Evolutionary conservation across 53 echinoderm and acorn worm species (phyloP), one percentile per base, ranked within the genome.

Genomic region (Luidia sarsii): DNA sequence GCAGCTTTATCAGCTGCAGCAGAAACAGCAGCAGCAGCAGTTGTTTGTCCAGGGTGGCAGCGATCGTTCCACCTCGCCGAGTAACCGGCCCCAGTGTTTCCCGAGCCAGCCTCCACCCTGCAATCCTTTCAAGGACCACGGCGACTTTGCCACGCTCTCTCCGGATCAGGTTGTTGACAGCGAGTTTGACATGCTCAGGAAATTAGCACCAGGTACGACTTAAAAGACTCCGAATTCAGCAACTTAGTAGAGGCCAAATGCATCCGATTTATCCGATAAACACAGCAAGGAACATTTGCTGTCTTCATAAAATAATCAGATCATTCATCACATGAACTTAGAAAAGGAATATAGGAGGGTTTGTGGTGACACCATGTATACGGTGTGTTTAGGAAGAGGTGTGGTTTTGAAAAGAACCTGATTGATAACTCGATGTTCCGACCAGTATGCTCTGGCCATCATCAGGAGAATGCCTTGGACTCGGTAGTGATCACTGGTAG

Each of bases 121-220:
- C 20, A 92, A 92, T 48, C 92, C 92, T 1, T 92, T 92, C 70
- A 74, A 63, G 52, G 82, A 79, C 52, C 72, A 88, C 15, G 91
- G 83, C 2, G 86, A 89, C 35, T 85, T 80, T 43, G 75, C 83
- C 33, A 48, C 59, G 0, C 62, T 89, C 33, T 77, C 79, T 3
- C 87, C 86, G 9, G 89, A 92, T 50, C 89, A 91, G 39, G 86
- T 88, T 27, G 85, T 97, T 11, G 99, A 97, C 81, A 94, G 86
- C 48, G 99, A 97, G 64, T 97, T 92, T 97, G 99, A 97, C 67
- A 88, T 72, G 51, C 85, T 97, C 20, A 82, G 99, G 41, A 91
- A 87, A 82, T 67, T 82, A 15, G 82, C 89, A 4, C 86, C 91
- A 67, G 93, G 93, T 85, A 7, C n/a, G n/a, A n/a, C n/a, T n/a